A percentile compares a stretch with the other conserved stretches of the same genome.
These are phyloP conservation scores for Cheilosia urbana DNA, from an alignment of 2,888 invertebrate genomes.

Conservation along the genomic window DNA sequence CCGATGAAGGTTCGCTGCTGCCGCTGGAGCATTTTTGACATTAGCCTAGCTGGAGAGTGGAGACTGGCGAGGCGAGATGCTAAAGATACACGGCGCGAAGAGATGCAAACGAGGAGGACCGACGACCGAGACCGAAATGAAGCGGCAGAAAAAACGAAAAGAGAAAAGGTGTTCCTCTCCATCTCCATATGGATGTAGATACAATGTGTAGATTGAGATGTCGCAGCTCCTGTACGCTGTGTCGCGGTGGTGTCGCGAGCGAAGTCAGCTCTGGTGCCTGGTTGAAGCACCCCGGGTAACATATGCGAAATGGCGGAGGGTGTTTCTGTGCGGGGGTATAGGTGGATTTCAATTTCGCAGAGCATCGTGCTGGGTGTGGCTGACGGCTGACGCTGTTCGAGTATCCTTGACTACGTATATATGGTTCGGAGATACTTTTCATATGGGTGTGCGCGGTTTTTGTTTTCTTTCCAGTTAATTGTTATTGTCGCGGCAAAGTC, in stretches of 20 bases:
- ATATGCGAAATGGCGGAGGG: slow-evolving; percentile 73
- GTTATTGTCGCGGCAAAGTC: slow-evolving; percentile 64
- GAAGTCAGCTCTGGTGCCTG: slow-evolving; percentile 46
- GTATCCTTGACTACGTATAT: slow-evolving; percentile 48
- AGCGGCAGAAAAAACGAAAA: slow-evolving; percentile 7
- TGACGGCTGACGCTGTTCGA: slow-evolving; percentile 46
- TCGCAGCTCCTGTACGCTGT: slow-evolving; percentile 72
- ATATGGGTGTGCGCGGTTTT: slow-evolving; percentile 12
- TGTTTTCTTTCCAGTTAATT: slow-evolving; percentile 55
- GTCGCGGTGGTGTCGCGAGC: slow-evolving; percentile 65
- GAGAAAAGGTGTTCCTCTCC: slow-evolving; percentile 60
- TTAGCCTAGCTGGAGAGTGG: slow-evolving; percentile 58
- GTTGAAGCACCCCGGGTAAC: slow-evolving; percentile 56
- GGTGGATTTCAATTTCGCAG: slow-evolving; percentile 62
- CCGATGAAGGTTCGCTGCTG: slow-evolving; percentile 13
- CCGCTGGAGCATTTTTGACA: slow-evolving; percentile 57
- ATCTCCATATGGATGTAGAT: slow-evolving; percentile 70
- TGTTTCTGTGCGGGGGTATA: slow-evolving; percentile 59
- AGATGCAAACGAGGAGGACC: slow-evolving; percentile 61
- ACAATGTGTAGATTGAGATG: slow-evolving; percentile 75
- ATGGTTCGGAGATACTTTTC: not conserved
- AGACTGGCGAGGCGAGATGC: slow-evolving; percentile 45
- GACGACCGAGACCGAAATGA: slow-evolving; percentile 21
- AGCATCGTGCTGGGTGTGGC: slow-evolving; percentile 73
- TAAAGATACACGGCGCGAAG: slow-evolving; percentile 53